Percentiles rank a stretch among this genome's conserved stretches.
These are phyloP conservation scores for Albula goreensis DNA, from an alignment of 2,113 vertebrate species.

Conservation along the genomic window DNA sequence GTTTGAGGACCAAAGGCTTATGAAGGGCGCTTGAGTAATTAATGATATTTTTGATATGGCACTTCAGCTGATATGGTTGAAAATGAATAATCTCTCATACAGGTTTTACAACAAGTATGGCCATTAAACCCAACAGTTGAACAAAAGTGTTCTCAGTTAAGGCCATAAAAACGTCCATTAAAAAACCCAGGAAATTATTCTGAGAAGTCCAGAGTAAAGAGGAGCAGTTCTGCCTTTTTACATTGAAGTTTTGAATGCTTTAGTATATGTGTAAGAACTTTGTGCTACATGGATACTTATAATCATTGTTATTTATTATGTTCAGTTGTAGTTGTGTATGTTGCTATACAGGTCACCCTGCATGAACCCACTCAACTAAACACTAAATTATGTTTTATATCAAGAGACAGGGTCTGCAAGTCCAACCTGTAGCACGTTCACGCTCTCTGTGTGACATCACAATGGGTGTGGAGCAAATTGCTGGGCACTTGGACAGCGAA, in stretches of 20 bases:
- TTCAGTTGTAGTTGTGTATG: neutral
- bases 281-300: too few relatives aligned
- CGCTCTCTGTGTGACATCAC: conserved; percentile 31
- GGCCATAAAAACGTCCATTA: neutral
- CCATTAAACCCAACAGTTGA: neutral
- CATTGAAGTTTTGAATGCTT: too few relatives aligned
- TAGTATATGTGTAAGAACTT: too few relatives aligned
- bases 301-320: neutral
- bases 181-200: neutral
- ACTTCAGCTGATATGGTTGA: neutral
- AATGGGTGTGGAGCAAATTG: conserved; percentile 4
- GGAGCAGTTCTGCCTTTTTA: too few relatives aligned
- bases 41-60: neutral
- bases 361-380: neutral
- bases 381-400: neutral
- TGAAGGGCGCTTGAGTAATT: neutral
- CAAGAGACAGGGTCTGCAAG: neutral
- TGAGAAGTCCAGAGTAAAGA: too few relatives aligned
- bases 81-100: neutral
- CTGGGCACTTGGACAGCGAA: conserved; percentile 22
- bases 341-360: too few relatives aligned
- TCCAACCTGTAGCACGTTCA: neutral
- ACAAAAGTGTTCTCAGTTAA: neutral
- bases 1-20: neutral
- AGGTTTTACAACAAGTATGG: neutral